These are phyloP conservation scores for Hirudo medicinalis DNA, from an alignment of 1,140 invertebrate species.

Conservation along the genomic window DNA sequence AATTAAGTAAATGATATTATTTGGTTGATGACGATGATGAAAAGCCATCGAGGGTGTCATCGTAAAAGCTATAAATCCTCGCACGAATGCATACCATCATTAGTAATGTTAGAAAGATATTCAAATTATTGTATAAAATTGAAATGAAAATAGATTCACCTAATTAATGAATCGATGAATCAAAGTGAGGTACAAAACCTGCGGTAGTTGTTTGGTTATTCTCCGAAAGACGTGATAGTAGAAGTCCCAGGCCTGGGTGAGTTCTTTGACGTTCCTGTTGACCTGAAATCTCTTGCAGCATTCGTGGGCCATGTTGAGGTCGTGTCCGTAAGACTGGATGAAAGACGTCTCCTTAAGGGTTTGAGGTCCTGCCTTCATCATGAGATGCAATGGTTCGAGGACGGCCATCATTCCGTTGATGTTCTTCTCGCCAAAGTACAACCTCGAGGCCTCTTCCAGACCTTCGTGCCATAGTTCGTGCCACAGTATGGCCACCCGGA, in stretches of 20 bases:
- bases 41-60: background rate
- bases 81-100: too few relatives aligned
- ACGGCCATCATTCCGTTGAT: conserved; percentile 87
- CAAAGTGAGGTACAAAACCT: conserved; percentile 36
- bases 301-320: conserved; percentile 80
- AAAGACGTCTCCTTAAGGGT: conserved; percentile 95
- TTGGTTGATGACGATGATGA: background rate
- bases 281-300: conserved; percentile 77
- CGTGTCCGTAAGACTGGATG: conserved; percentile 80
- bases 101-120: too few relatives aligned
- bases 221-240: conserved; percentile 95
- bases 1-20: conserved; percentile 8
- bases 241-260: conserved; percentile 95
- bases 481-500: conserved; percentile 95
- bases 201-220: conserved; percentile 83
- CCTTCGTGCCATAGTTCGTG: conserved; percentile 99
- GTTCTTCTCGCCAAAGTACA: conserved; percentile 83
- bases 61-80: background rate
- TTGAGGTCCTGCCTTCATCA: conserved; percentile 82
- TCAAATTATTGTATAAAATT: too few relatives aligned
- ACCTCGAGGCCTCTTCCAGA: conserved; percentile 84
- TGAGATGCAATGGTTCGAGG: conserved; percentile 80
- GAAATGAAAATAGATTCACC: too few relatives aligned
- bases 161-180: too few relatives aligned
- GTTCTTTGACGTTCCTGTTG: conserved; percentile 68